Evolutionary conservation across 2,888 invertebrate genomes (phyloP), one percentile per base, ranked within the genome.

Genomic region (Dryobota labecula): DNA sequence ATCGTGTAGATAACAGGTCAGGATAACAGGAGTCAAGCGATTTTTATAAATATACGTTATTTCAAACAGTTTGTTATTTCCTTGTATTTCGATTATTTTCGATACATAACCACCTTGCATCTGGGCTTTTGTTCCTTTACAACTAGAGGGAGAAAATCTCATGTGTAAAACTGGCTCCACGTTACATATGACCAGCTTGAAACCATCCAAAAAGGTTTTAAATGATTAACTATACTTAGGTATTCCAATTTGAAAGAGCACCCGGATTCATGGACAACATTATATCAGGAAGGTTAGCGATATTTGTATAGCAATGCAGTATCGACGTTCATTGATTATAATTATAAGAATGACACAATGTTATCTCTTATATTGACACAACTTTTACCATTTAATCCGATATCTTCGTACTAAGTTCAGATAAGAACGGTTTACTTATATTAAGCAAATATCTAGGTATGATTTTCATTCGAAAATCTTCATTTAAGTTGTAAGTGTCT

Each of bases 301-400:
- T 56, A 57, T 56, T 74, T 74, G 43, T 45, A 27, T 72, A 30
- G 56, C 49, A 51, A 60, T 67, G 27, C 45, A 58, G 51, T 75
- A 78, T 82, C 70, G 64, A 81, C 60, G 63, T 57, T 27, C 56
- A 57, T 77, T 73, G 70, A 82, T 70, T 61, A 58, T 41, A 64
- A 64, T 27, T 58, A 51, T 62, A 57, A 57, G 56, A 47, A 78
- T 43, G 45, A 30, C 49, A 47, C 60, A 70, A 67, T 69, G 68
- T 73, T 79, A 72, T 82, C 65, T 64, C 49, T 27, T 38, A 30
- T 69, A 73, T 70, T 76, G 70, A 73, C 65, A 58, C 67, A 81
- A 76, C 81, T 76, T 80, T 69, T 62, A 65, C 56, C 60, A n/a
- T 58, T 80, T 56, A 51, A 68, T 57, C 18, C 33, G 51, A 43